Conservation (phyloP, 2,888 invertebrate genomes). For the Diplolepis rosae region DNA sequence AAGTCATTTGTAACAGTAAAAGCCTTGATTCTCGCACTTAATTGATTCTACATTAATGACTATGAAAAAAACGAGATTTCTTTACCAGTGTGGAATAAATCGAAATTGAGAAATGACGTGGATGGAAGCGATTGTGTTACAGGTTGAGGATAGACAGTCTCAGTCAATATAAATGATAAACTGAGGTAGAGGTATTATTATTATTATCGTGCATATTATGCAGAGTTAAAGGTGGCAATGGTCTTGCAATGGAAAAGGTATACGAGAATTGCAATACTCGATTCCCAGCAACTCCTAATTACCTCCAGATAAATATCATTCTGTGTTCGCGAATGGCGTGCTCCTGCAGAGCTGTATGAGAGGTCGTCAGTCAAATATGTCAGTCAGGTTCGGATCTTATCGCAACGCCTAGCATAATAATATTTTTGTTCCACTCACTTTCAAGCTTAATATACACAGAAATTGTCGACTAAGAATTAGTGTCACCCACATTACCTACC, state of each 20-base stretch:
- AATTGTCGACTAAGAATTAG: neutral
- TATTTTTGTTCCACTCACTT: conserved; percentile 55
- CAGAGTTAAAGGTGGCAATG: conserved; percentile 35
- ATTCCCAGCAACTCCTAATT: conserved; percentile 67
- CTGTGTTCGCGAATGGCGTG: conserved; percentile 64
- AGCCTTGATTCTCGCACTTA: neutral
- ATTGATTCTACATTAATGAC: neutral
- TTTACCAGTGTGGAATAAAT: neutral
- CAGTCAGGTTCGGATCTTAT: conserved; percentile 62
- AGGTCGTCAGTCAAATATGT: conserved; percentile 68
- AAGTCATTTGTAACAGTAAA: neutral
- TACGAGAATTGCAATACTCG: conserved; percentile 56
- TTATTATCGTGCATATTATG: neutral
- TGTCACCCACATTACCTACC: neutral
- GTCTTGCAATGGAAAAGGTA: conserved; percentile 46
- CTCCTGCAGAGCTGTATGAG: conserved; percentile 65
- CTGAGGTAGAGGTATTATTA: neutral
- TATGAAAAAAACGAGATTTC: neutral
- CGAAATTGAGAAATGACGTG: neutral
- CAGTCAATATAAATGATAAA: neutral
- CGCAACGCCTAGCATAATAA: conserved; percentile 49
- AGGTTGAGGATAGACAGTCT: neutral
- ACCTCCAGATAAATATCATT: conserved; percentile 69
- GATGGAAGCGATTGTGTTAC: neutral
- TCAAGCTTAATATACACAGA: neutral